phyloP scores from a whole-genome alignment of 2,888 invertebrate species.

The Drymonia ruficornis region DNA sequence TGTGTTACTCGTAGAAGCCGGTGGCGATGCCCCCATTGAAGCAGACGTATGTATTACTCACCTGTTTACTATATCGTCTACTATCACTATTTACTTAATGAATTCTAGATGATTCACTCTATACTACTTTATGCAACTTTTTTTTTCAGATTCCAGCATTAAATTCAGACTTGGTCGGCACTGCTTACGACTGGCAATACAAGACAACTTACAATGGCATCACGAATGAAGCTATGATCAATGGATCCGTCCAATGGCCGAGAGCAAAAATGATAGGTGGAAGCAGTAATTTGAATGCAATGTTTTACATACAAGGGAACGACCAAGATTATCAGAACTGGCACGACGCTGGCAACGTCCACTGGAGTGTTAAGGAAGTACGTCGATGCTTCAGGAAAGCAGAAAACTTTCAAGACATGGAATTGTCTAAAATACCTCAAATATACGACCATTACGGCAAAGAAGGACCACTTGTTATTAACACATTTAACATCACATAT shows the following conservation, averaged over 20 bases:
- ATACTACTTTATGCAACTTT: too few species aligned
- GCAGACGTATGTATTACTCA: not conserved
- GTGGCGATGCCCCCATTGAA: slow-evolving; percentile 6
- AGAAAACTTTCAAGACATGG: slow-evolving; percentile 66
- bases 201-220: slow-evolving; percentile 90
- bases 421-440: slow-evolving; percentile 35
- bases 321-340: slow-evolving; percentile 79
- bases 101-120: too few species aligned
- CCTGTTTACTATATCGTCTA: not conserved
- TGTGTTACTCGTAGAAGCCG: slow-evolving; percentile 6
- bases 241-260: slow-evolving; percentile 73
- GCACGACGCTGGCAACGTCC: slow-evolving; percentile 78
- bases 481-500: slow-evolving; percentile 70
- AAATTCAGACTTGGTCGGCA: slow-evolving; percentile 46
- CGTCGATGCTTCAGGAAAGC: slow-evolving; percentile 76
- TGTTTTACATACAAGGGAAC: slow-evolving; percentile 83
- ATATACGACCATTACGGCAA: slow-evolving; percentile 59
- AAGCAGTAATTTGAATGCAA: slow-evolving; percentile 81
- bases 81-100: not conserved
- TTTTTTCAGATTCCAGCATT: slow-evolving; percentile 48
- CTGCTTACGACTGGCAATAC: slow-evolving; percentile 91
- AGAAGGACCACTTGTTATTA: slow-evolving; percentile 72
- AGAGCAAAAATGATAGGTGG: slow-evolving; percentile 87
- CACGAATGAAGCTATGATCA: slow-evolving; percentile 86
- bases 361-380: slow-evolving; percentile 83